Base-by-base conservation (phyloP, 2,797 vertebrate species). In the Myoxocephalus aenaeus region DNA sequence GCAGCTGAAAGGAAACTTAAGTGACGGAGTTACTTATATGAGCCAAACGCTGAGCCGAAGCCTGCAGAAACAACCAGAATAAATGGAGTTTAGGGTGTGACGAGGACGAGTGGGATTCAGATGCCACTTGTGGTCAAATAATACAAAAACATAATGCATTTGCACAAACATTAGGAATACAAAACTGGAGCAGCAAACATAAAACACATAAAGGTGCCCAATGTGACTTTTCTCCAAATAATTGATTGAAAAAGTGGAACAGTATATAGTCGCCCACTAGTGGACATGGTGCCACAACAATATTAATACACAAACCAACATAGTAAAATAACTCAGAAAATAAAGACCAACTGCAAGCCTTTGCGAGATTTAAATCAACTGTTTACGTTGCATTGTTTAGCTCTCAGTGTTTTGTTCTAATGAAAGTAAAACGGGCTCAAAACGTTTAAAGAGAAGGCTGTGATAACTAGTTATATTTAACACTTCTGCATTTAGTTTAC, bases 1-100 rank as follows among this genome's bases (percentile, higher is more conserved):
- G 86, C 80, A 81, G 87, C 91, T 89, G 71, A 90, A 78, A 88
- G 86, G 80, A 90, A 91, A 85, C 79, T 78, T 80, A 79, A 88
- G 77, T 84, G 87, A 86, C 78, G 69, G 91, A 88, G 80, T 85
- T 81, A 27, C 80, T 82, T 79, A 77, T 54, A 61, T 34, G 81
- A 89, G 70, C 78, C 80, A 87, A 80, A 83, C 64, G 22, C 82
- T 58, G 82, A 75, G 73, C 79, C 32, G 61, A 87, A 84, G 58
- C 74, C 85, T 69, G 77, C 79, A 87, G 79, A 87, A 86, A 83
- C 61, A 71, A 82, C 18, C 73, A 51, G 77, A 65, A 34, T 71
- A 79, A 81, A 76, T 66, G 68, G 14, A 61, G 78, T 83, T 84
- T 27, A 72, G 32, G 70, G 66, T 89, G 85, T 82, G 85, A 84